Evolutionary conservation across 2,888 invertebrate species (phyloP), one percentile per base, ranked within the genome.

Genomic region (Euspilapteryx auroguttella): DNA sequence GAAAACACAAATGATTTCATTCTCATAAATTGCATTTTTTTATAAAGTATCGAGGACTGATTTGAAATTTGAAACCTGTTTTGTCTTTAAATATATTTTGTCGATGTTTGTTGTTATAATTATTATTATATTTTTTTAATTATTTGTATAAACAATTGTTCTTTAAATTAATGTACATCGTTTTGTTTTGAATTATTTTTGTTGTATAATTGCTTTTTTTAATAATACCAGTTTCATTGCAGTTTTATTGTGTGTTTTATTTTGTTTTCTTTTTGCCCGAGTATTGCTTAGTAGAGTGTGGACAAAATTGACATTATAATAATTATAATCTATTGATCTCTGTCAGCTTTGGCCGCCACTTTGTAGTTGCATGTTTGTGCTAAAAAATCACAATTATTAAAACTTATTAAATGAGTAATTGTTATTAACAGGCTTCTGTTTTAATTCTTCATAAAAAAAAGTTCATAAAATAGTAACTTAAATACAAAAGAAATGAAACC

Each of bases 161-260:
- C 82, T 81, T 82, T 82, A 82, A 82, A 82, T 82, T 82, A 81
- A 81, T 82, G 82, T 82, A 82, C 81, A 82, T 82, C 82, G 82
- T 83, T 83, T 83, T 83, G 81, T 82, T 83, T 82, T 81, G 79
- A 79, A 79, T 82, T 81, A 80, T 80, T 80, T 80, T 82, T 82
- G 83, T 83, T 82, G 83, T 83, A 81, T 81, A 82, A 78, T 81
- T 82, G 81, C 82, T 82, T 83, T 80, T 71, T 81, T 81, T 81
- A 81, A 83, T 83, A 82, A 82, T 82, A 83, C 80, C 82, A 83
- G 76, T 82, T n/a, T 81, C 81, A 80, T 77, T 78, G 81, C 81
- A 82, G 81, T 82, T 82, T 81, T 78, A 77, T 57, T 75, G 79
- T 76, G 79, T 78, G 78, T 78, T 76, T 79, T 79, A 79, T 79